phyloP scores from a whole-genome alignment of 2,888 invertebrate genomes.

The Xiphydria camelus region DNA sequence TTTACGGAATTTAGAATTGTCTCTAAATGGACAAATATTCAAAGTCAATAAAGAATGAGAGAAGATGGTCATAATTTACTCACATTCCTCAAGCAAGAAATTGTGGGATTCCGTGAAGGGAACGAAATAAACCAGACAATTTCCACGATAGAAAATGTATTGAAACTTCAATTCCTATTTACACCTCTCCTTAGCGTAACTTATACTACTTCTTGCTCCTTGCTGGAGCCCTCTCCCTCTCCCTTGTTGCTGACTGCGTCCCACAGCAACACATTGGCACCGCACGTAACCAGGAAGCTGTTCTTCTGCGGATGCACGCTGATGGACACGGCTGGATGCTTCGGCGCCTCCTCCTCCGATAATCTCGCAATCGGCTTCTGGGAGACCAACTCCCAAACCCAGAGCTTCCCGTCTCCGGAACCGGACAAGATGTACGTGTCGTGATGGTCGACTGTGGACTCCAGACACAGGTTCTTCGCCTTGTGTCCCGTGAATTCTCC shows the following conservation, averaged over 20 bases:
- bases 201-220: not conserved
- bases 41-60: too few species aligned
- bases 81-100: too few species aligned
- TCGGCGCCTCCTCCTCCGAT: conserved; percentile 50
- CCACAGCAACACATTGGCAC: conserved; percentile 75
- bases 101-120: too few species aligned
- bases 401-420: conserved; percentile 82
- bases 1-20: too few species aligned
- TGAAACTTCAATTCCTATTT: too few species aligned
- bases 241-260: too few species aligned
- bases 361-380: conserved; percentile 61
- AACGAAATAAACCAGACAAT: too few species aligned
- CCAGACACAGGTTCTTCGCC: conserved; percentile 81
- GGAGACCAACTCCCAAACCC: conserved; percentile 89
- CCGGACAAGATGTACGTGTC: conserved; percentile 90
- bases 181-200: too few species aligned
- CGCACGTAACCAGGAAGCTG: conserved; percentile 73
- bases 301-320: conserved; percentile 79
- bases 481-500: conserved; percentile 82
- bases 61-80: too few species aligned
- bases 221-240: not conserved
- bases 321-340: conserved; percentile 64
- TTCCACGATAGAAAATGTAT: too few species aligned
- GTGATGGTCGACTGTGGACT: conserved; percentile 80
- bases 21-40: too few species aligned